Conservation (phyloP, 2,797 vertebrate genomes). For the Hippopotamyrus pictus region DNA sequence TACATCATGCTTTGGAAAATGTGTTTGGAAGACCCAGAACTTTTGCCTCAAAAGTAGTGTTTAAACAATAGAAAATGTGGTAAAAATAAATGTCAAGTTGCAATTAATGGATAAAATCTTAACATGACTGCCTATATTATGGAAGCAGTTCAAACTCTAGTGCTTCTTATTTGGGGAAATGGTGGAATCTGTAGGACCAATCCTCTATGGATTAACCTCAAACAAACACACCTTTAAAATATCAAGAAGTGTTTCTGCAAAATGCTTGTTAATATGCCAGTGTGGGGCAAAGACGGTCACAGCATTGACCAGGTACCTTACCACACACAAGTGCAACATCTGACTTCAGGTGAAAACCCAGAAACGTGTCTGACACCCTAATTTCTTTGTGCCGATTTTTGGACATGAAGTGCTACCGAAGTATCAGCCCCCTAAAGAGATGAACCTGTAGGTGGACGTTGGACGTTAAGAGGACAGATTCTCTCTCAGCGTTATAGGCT, state of each 20-base stretch:
- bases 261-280: neutral
- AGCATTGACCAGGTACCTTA: neutral
- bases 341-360: neutral
- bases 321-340: neutral
- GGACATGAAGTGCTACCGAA: neutral
- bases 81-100: conserved; percentile 28
- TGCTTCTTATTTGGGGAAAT: neutral
- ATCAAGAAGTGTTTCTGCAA: neutral
- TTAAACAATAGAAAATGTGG: conserved; percentile 46
- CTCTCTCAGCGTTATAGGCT: neutral
- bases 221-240: neutral
- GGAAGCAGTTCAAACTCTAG: neutral
- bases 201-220: neutral
- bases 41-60: conserved; percentile 52
- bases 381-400: neutral
- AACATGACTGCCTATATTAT: conserved; percentile 7
- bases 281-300: neutral
- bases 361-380: neutral
- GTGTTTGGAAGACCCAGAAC: conserved; percentile 55
- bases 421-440: neutral
- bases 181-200: neutral
- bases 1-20: conserved; percentile 42
- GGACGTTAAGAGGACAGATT: neutral
- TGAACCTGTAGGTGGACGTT: neutral
- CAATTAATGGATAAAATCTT: conserved; percentile 23